phyloP scores from a whole-genome alignment of 2,888 invertebrate genomes.

The Acrobeloides nanus region DNA sequence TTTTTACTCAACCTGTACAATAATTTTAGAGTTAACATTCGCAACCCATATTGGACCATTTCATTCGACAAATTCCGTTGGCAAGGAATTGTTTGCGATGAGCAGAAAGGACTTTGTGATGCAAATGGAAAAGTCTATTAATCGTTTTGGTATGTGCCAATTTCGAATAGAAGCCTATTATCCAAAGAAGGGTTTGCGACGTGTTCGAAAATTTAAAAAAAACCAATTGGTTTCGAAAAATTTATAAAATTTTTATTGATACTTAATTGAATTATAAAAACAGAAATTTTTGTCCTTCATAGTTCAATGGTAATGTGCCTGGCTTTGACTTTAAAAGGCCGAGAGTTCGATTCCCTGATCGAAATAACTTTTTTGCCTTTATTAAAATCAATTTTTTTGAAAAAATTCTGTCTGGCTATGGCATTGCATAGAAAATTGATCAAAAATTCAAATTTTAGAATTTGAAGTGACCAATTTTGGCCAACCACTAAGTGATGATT shows the following conservation, averaged over 20 bases:
- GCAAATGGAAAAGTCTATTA: constrained; percentile 56
- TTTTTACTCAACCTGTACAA: no score
- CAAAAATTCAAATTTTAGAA: constrained; percentile 56
- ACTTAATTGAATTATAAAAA: no score
- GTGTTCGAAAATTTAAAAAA: not conserved
- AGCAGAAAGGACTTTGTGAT: constrained; percentile 27
- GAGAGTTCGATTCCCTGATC: no score
- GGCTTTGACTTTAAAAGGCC: no score
- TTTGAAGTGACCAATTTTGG: constrained; percentile 65
- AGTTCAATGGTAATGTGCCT: no score
- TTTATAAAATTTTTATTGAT: no score
- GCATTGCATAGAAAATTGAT: no score
- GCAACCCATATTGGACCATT: constrained; percentile 14
- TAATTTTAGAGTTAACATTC: constrained; percentile 4
- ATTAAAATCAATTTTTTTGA: no score
- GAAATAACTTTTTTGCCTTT: no score
- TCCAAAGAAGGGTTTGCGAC: not conserved
- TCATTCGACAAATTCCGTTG: constrained; percentile 21
- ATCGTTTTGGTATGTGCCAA: constrained; percentile 37
- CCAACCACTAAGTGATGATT: constrained; percentile 65
- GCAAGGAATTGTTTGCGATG: constrained; percentile 30
- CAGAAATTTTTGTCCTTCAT: no score
- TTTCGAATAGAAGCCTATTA: no score
- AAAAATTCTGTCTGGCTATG: no score
- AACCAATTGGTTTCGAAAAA: not conserved